These are phyloP conservation scores for Sphenopsis melanotis DNA, from an alignment of 2,797 vertebrate species.

Conservation along the genomic window DNA sequence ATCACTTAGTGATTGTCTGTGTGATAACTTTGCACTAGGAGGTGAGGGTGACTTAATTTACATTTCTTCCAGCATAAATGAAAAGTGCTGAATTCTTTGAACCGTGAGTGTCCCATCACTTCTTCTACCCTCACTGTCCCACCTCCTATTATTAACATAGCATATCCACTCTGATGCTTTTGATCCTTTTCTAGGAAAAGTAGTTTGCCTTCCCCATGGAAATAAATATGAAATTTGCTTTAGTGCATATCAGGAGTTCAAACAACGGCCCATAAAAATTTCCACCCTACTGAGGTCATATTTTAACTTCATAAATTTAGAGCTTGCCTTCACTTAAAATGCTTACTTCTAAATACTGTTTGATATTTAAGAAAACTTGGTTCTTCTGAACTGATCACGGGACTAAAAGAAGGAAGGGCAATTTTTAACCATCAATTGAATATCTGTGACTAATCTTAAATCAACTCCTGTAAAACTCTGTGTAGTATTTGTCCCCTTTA, in stretches of 20 bases:
- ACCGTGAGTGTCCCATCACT: constrained; percentile 64
- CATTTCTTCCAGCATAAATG: constrained; percentile 67
- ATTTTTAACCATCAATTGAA: not conserved
- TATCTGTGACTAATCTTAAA: not conserved
- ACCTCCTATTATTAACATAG: constrained; percentile 69
- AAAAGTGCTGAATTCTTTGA: constrained; percentile 68
- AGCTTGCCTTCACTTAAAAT: constrained; percentile 63
- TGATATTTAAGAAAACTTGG: constrained; percentile 24
- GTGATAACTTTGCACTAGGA: constrained; percentile 71
- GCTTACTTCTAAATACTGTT: constrained; percentile 14
- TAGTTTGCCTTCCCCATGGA: constrained; percentile 71
- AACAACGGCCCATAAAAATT: constrained; percentile 47
- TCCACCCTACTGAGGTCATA: constrained; percentile 22
- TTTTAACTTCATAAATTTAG: constrained; percentile 50
- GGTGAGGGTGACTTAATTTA: constrained; percentile 69
- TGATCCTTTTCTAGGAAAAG: constrained; percentile 62
- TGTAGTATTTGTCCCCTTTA: not conserved
- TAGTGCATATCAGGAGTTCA: constrained; percentile 64
- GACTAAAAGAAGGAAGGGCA: not conserved
- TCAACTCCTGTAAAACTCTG: not conserved
- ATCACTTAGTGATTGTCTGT: constrained; percentile 43
- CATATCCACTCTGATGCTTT: constrained; percentile 56
- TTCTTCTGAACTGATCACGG: not conserved
- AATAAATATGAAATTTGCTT: constrained; percentile 66
- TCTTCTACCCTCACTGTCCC: constrained; percentile 48